A percentile compares a stretch with the other conserved stretches of the same genome.
phyloP scores from a whole-genome alignment of 2,113 vertebrate species.

The Poecilia latipinna region DNA sequence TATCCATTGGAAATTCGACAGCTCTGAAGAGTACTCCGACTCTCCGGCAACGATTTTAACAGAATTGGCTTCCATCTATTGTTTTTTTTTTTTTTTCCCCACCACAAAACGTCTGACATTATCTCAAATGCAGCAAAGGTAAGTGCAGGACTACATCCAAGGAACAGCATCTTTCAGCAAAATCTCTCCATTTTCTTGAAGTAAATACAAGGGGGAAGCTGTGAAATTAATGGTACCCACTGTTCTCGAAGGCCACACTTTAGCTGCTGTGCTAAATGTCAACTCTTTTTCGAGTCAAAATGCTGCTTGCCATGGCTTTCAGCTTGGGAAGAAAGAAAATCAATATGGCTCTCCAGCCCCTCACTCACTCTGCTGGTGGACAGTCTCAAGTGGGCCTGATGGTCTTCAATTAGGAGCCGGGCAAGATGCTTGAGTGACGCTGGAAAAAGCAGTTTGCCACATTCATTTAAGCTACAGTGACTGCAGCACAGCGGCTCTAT shows the following conservation, averaged over 20 bases:
- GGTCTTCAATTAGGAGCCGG: slow-evolving; percentile 64
- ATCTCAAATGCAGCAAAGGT: slow-evolving; percentile 20
- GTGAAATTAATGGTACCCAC: slow-evolving; percentile 66
- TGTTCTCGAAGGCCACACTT: slow-evolving; percentile 62
- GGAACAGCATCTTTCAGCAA: not conserved
- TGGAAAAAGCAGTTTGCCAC: slow-evolving; percentile 63
- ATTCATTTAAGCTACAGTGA: slow-evolving; percentile 55
- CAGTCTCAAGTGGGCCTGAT: slow-evolving; percentile 65
- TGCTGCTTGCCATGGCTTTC: slow-evolving; percentile 46
- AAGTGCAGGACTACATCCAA: slow-evolving; percentile 22
- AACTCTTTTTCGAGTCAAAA: slow-evolving; percentile 68
- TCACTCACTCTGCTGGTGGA: slow-evolving; percentile 37
- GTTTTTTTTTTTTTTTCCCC: slow-evolving; percentile 7
- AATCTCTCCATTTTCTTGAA: slow-evolving; percentile 30
- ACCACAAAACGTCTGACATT: slow-evolving; percentile 44
- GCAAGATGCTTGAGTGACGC: slow-evolving; percentile 56
- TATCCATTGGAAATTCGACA: slow-evolving; percentile 40
- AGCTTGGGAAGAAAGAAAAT: slow-evolving; percentile 47
- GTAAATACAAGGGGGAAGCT: slow-evolving; percentile 53
- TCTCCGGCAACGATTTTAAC: slow-evolving; percentile 13
- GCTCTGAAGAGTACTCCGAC: slow-evolving; percentile 27
- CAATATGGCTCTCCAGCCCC: slow-evolving; percentile 25
- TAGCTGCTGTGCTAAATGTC: slow-evolving; percentile 72
- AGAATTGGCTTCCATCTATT: slow-evolving; percentile 16
- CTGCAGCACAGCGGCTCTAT: slow-evolving; percentile 29